phyloP scores from a whole-genome alignment of 1,140 invertebrate genomes.

The Ostrea edulis region DNA sequence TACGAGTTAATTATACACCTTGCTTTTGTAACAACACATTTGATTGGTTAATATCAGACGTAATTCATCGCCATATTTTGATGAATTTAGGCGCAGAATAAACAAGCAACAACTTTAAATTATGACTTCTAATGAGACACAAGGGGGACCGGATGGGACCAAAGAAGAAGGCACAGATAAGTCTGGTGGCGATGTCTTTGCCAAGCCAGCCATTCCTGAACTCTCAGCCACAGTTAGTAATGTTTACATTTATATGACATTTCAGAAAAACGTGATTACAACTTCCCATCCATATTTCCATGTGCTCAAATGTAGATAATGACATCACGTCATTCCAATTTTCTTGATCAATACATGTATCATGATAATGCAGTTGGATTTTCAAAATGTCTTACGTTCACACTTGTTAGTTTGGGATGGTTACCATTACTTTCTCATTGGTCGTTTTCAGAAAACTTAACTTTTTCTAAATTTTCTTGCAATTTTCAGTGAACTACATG shows the following conservation, averaged over 20 bases:
- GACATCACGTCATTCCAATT: too few relatives aligned
- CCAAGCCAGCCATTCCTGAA: not conserved
- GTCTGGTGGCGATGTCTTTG: not conserved
- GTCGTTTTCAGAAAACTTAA: too few relatives aligned
- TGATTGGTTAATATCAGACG: not conserved
- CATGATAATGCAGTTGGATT: too few relatives aligned
- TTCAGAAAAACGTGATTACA: not conserved
- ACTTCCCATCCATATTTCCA: not conserved
- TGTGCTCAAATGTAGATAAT: too few relatives aligned
- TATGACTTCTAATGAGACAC: not conserved
- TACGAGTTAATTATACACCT: not conserved
- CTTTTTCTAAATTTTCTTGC: too few relatives aligned
- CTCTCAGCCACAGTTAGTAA: not conserved
- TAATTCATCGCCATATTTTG: conserved; percentile 37
- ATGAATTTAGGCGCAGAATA: conserved; percentile 16
- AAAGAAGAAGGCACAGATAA: not conserved
- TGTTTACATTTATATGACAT: not conserved
- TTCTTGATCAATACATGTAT: too few relatives aligned
- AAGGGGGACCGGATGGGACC: not conserved
- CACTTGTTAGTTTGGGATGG: too few relatives aligned
- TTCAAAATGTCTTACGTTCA: too few relatives aligned
- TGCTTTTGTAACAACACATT: conserved; percentile 6
- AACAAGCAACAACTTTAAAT: not conserved
- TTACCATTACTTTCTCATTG: too few relatives aligned
- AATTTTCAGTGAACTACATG: too few relatives aligned